Percentiles rank a stretch among this genome's conserved stretches.
phyloP scores from a whole-genome alignment of 2,113 vertebrate genomes.

The Pholis gunnellus region DNA sequence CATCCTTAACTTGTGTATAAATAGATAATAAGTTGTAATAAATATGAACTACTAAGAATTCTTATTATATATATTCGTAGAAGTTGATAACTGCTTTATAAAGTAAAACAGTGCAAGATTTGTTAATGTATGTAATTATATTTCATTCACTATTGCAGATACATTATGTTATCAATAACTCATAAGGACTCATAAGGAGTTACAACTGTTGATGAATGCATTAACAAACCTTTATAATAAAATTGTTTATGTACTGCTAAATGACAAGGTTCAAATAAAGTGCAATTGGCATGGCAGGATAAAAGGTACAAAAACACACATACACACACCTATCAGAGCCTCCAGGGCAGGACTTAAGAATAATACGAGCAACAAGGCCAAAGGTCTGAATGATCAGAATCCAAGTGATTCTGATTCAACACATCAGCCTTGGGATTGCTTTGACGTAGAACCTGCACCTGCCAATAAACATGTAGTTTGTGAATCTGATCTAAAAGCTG shows the following conservation, averaged over 20 bases:
- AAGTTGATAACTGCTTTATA: neutral
- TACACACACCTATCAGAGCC: neutral
- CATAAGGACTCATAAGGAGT: neutral
- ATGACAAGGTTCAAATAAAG: neutral
- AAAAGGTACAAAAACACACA: neutral
- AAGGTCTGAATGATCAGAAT: slow-evolving; percentile 10
- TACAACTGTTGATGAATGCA: neutral
- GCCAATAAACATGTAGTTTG: no score
- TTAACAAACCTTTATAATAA: neutral
- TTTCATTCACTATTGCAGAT: neutral
- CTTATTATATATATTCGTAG: no score
- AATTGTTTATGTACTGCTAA: neutral
- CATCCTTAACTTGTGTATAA: neutral
- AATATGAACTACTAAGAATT: neutral
- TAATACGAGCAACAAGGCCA: slow-evolving; percentile 1
- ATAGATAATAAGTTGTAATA: neutral
- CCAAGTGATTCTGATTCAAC: slow-evolving; percentile 14
- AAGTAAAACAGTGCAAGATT: neutral
- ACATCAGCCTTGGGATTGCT: slow-evolving; percentile 16
- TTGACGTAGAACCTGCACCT: neutral
- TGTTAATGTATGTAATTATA: neutral
- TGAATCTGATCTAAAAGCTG: no score
- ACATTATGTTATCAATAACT: neutral
- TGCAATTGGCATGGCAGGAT: neutral
- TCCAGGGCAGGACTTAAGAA: slow-evolving; percentile 3